Evolutionary conservation across 1,140 invertebrate genomes (phyloP).

Genomic region (Eupristina koningsbergeri): DNA sequence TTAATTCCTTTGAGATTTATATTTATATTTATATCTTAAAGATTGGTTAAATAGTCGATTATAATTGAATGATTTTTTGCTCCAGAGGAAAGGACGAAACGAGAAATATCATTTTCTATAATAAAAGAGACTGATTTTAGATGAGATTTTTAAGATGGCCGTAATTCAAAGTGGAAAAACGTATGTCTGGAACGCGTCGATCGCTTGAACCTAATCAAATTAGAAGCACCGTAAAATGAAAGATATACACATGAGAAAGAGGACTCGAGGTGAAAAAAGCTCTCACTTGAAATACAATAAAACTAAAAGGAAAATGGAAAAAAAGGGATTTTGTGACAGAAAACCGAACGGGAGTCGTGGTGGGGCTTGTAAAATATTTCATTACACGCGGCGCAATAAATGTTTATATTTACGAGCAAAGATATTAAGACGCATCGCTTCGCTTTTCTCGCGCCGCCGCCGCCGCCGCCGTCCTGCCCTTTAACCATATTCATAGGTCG

Average conservation of each 20-base stretch:
- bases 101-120: too few relatives aligned
- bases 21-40: background rate
- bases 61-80: too few relatives aligned
- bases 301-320: too few relatives aligned
- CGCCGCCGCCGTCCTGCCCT: slow-evolving; percentile 20
- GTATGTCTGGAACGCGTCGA: background rate
- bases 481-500: slow-evolving; percentile 49
- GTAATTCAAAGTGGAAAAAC: background rate
- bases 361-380: slow-evolving; percentile 51
- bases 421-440: slow-evolving; percentile 56
- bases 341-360: slow-evolving; percentile 35
- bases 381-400: slow-evolving; percentile 49
- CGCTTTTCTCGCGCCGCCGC: slow-evolving; percentile 35
- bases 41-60: background rate
- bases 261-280: background rate
- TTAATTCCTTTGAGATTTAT: background rate
- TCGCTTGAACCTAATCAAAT: slow-evolving; percentile 55
- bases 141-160: background rate
- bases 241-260: slow-evolving; percentile 40
- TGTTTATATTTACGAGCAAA: slow-evolving; percentile 51
- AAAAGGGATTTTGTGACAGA: slow-evolving; percentile 8
- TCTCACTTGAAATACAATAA: too few relatives aligned
- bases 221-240: slow-evolving; percentile 54
- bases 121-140: background rate
- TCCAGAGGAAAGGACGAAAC: too few relatives aligned